These are phyloP conservation scores for Epiblema foenella DNA, from an alignment of 2,888 invertebrate species.

Conservation along the genomic window DNA sequence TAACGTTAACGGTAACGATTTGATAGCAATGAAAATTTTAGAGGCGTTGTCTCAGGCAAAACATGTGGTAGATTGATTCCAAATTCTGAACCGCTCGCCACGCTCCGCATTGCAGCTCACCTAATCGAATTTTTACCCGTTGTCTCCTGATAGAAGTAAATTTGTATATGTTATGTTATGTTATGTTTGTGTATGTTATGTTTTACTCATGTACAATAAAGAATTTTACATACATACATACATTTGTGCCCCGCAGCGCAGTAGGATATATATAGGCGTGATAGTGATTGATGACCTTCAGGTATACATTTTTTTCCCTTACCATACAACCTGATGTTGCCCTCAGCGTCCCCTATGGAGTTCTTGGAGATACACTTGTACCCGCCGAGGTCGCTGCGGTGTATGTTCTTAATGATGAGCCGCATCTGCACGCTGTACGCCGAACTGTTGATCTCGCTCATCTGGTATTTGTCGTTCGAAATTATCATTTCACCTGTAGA, in stretches of 20 bases:
- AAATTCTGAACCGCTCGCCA: neutral
- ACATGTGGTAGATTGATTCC: neutral
- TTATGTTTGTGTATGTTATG: too few relatives aligned
- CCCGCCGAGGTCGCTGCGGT: constrained; percentile 91
- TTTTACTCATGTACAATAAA: too few relatives aligned
- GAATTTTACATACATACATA: too few relatives aligned
- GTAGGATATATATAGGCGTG: too few relatives aligned
- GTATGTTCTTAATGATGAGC: constrained; percentile 90
- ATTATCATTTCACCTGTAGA: constrained; percentile 95
- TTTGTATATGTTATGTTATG: too few relatives aligned
- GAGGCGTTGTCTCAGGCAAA: neutral
- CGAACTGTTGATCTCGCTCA: constrained; percentile 91
- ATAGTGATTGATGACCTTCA: too few relatives aligned
- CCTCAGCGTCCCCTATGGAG: constrained; percentile 95
- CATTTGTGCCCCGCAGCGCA: too few relatives aligned
- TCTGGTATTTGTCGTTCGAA: constrained; percentile 92
- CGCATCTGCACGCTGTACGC: constrained; percentile 95
- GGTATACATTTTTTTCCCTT: neutral
- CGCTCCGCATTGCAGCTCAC: neutral
- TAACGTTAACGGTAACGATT: neutral
- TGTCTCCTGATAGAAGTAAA: too few relatives aligned
- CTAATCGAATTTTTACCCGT: too few relatives aligned
- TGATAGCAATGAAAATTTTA: neutral
- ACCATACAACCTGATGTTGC: constrained; percentile 95
- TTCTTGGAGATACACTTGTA: constrained; percentile 97